Evolutionary conservation across 2,888 invertebrate genomes (phyloP), one percentile per base, ranked within the genome.

Genomic region (Heliconius aoede): DNA sequence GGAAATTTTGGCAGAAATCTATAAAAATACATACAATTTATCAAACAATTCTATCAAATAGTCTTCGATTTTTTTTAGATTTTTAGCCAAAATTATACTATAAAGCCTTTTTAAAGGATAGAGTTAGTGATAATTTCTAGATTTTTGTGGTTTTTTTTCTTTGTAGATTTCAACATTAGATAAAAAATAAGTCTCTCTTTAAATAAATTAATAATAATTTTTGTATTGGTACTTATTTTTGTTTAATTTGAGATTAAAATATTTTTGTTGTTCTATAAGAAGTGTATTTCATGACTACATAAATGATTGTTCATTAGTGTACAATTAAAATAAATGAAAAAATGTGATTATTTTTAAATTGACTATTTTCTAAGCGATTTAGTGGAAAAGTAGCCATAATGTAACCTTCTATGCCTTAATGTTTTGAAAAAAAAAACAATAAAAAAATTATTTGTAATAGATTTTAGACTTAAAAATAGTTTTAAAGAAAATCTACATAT

Each of bases 1-100:
- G 55, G 15, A 69, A 26, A 30, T n/a, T 32, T 72, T 72, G 76
- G 55, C 36, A 21, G 30, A 58, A 55, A 72, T 62, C 30, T 67
- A 60, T 67, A 58, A 58, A 71, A 58, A 58, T 28, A 7, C 11
- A 58, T 24, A 28, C 24, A 69, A 21, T 21, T 60, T 11, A 30
- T 30, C 21, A 58, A 13, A 30, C n/a, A 30, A 32, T 30, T 58
- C n/a, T 21, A 36, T 32, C 55, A n/a, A 32, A 36, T 68, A 69
- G 61, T 69, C 51, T 21, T 9, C 15, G 5, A 15, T 61, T 61
- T 67, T 74, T n/a, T 69, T 74, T 67, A 51, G 46, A 61, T 74
- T 62, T 62, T n/a, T 24, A 40, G 60, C 32, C 69, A 74, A 69
- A 61, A 24, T 26, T 13, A 36, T 60, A 61, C 72, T 60, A 26